A percentile compares a stretch with the other conserved stretches of the same genome.
phyloP scores from a whole-genome alignment of 2,888 invertebrate species.

The Podotricha telesiphe region DNA sequence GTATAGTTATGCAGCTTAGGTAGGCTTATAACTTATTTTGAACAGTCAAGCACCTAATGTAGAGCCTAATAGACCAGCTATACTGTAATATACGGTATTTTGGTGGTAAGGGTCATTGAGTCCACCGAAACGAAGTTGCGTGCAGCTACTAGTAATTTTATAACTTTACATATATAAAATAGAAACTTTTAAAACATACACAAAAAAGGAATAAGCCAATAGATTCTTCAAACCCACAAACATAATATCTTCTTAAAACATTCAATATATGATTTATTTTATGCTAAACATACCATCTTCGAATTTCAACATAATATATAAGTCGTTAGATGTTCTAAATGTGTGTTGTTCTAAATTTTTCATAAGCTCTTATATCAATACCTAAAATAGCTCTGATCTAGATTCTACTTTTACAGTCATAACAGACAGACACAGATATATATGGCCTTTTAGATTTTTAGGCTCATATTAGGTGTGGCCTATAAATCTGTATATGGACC shows the following conservation, averaged over 20 bases:
- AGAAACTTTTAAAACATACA: background rate
- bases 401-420: conserved; percentile 29
- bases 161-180: too few relatives aligned
- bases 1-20: too few relatives aligned
- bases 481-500: conserved; percentile 30
- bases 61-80: too few relatives aligned
- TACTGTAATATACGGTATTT: too few relatives aligned
- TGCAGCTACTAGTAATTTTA: too few relatives aligned
- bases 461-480: conserved; percentile 30
- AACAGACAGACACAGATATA: conserved; percentile 21
- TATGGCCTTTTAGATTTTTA: conserved; percentile 31
- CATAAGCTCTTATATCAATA: background rate
- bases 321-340: conserved; percentile 6
- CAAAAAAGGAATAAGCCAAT: background rate
- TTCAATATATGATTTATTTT: background rate
- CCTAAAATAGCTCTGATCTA: conserved; percentile 33
- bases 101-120: too few relatives aligned
- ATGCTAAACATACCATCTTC: background rate
- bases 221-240: background rate
- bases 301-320: background rate
- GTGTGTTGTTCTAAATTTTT: background rate
- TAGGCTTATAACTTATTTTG: too few relatives aligned
- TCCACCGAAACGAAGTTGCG: too few relatives aligned
- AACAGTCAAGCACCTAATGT: too few relatives aligned
- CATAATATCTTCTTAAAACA: background rate